Evolutionary conservation across 2,888 invertebrate genomes (phyloP).

Genomic region (Syrphus vitripennis): DNA sequence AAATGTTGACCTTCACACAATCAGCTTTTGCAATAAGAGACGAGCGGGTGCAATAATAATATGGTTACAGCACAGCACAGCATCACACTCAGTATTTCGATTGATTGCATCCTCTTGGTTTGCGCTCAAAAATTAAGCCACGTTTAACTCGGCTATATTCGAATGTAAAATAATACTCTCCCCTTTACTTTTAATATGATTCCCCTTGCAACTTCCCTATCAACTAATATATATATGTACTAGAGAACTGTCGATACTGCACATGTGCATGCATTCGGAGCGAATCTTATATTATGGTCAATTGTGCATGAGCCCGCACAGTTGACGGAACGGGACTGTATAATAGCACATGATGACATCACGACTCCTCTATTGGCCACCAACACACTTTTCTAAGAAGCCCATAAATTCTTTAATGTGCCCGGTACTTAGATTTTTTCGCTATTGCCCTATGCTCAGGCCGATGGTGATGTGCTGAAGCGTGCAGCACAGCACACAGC

Average conservation of each 20-base stretch:
- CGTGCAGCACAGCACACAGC: conserved; percentile 33
- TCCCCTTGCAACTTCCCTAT: neutral
- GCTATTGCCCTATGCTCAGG: neutral
- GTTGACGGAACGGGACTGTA: neutral
- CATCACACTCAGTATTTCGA: conserved; percentile 35
- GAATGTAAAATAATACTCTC: conserved; percentile 39
- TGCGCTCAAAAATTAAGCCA: conserved; percentile 25
- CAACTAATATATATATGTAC: neutral
- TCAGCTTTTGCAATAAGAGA: neutral
- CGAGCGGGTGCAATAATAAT: conserved; percentile 1
- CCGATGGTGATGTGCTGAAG: conserved; percentile 9
- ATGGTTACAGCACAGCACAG: neutral
- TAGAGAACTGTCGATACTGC: neutral
- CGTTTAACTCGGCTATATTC: conserved; percentile 37
- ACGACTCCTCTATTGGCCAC: conserved; percentile 36
- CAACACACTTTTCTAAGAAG: conserved; percentile 34
- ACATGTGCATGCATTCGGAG: conserved; percentile 13
- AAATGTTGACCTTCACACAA: conserved; percentile 55
- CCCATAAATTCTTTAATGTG: conserved; percentile 22
- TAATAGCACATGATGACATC: conserved; percentile 43
- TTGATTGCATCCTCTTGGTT: conserved; percentile 52
- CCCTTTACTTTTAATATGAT: neutral
- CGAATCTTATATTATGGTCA: conserved; percentile 38
- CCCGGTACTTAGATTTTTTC: conserved; percentile 23
- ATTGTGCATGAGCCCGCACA: conserved; percentile 33